Percentiles rank a stretch among this genome's conserved stretches.
Conservation (phyloP, 2,797 vertebrate species). For the Percopsis omiscomaycus region DNA sequence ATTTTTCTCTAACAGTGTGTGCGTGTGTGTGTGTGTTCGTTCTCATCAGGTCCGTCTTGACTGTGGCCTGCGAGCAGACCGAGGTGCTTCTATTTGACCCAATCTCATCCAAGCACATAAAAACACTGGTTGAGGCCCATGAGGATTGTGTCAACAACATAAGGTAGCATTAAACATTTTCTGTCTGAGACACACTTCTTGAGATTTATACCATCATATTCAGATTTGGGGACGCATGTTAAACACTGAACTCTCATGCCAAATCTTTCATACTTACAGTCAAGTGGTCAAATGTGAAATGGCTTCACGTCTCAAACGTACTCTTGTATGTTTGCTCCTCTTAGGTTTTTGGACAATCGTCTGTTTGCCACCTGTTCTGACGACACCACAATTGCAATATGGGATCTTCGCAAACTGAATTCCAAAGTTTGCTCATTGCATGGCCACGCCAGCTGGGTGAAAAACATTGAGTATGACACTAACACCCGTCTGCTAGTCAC, state of each 20-base stretch:
- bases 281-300: too few species aligned
- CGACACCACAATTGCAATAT: constrained; percentile 96
- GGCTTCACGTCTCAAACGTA: not conserved
- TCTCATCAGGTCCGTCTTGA: constrained; percentile 87
- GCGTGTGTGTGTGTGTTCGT: not conserved
- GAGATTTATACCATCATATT: not conserved
- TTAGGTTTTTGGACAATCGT: constrained; percentile 96
- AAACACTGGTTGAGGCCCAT: constrained; percentile 95
- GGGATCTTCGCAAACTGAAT: constrained; percentile 95
- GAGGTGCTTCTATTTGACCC: constrained; percentile 97
- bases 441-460: constrained; percentile 99
- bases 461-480: constrained; percentile 98
- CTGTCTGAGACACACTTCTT: too few species aligned
- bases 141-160: constrained; percentile 99
- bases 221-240: not conserved
- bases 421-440: constrained; percentile 95
- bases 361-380: constrained; percentile 98
- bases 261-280: not conserved
- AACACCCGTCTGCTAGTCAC: constrained; percentile 95
- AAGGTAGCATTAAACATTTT: constrained; percentile 71
- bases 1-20: too few species aligned
- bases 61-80: constrained; percentile 96
- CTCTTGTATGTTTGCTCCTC: not conserved
- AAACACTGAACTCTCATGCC: not conserved
- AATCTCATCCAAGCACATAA: constrained; percentile 95